Base-by-base conservation (phyloP, 2,888 invertebrate genomes). In the Pyrochroa serraticornis region DNA sequence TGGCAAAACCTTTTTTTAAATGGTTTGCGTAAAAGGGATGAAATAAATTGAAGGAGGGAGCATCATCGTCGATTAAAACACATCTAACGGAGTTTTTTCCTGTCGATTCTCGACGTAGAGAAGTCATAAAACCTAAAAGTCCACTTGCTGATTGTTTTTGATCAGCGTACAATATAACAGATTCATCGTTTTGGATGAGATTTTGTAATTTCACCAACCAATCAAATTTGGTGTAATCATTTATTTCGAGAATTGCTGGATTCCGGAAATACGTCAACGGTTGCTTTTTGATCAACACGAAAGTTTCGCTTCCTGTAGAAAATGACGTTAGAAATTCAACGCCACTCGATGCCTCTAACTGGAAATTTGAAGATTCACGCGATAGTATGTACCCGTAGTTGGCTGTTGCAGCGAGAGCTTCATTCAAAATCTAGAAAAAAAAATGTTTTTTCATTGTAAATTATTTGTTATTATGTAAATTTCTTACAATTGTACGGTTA, bases 111-210 rank as follows among this genome's bases (percentile, higher is more conserved):
- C 82, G 82, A 58, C 84, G 77, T 7, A 91, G 73, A 75, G 90
- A 90, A 66, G 89, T 89, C 1, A 87, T 81, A 54, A 90, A 77
- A 22, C 44, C 44, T 69, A 90, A 76, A 0, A 95, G 81, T n/a
- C 98, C 97, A 73, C 85, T 92, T 6, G 87, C 80, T 2, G 83
- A 81, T 52, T 89, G 87, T 63, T 86, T 84, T 75, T 89, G 85
- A 22, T 22, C 5, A 1, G 87, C 81, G 46, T 67, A 72, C n/a
- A 91, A 85, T 0, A 95, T 74, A 0, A 91, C 80, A 14, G 22
- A 5, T 41, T 41, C 41, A 57, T 71, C 63, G 7, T 62, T 62
- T 52, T 74, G 73, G 0, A 75, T 14, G 0, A 66, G 69, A 13
- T 69, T 68, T 68, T 81, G 76, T 6, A 80, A 52, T 68, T 80